phyloP scores from a whole-genome alignment of 1,140 invertebrate species.

The Drosophila erecta region DNA sequence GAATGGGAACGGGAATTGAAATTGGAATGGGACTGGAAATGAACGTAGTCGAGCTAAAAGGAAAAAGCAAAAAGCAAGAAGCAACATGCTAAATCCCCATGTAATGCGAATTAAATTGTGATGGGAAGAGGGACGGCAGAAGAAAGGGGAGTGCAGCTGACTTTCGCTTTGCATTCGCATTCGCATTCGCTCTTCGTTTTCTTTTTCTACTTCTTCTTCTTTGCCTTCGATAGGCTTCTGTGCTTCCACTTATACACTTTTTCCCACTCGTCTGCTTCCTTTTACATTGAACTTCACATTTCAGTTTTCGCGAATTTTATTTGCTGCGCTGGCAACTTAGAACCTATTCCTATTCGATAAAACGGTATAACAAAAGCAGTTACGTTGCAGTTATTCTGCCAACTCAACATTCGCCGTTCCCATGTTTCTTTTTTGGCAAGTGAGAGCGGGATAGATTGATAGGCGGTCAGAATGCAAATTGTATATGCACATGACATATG shows the following conservation, averaged over 20 bases:
- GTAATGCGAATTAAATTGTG: constrained; percentile 69
- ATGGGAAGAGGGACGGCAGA: neutral
- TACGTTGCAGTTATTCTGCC: constrained; percentile 31
- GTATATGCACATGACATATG: too few relatives aligned
- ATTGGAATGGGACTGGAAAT: constrained; percentile 23
- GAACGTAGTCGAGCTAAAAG: constrained; percentile 22
- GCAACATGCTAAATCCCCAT: constrained; percentile 45
- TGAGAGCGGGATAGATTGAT: neutral
- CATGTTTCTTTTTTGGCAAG: neutral
- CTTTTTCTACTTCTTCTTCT: neutral
- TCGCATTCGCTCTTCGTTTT: too few relatives aligned
- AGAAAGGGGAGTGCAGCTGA: neutral
- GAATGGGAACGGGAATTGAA: constrained; percentile 13
- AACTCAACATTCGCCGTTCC: constrained; percentile 34
- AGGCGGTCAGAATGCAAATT: constrained; percentile 25
- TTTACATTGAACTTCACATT: constrained; percentile 20
- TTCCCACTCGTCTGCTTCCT: constrained; percentile 18
- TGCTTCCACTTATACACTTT: constrained; percentile 3
- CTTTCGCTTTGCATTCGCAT: constrained; percentile 12
- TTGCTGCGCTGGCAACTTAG: constrained; percentile 52
- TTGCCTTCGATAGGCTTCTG: constrained; percentile 27
- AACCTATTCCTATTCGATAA: constrained; percentile 45
- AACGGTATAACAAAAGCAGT: constrained; percentile 32
- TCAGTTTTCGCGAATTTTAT: constrained; percentile 25
- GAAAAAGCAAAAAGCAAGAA: neutral